Evolutionary conservation across 2,113 vertebrate genomes (phyloP), one percentile per base, ranked within the genome.

Genomic region (Anolis sagrei): DNA sequence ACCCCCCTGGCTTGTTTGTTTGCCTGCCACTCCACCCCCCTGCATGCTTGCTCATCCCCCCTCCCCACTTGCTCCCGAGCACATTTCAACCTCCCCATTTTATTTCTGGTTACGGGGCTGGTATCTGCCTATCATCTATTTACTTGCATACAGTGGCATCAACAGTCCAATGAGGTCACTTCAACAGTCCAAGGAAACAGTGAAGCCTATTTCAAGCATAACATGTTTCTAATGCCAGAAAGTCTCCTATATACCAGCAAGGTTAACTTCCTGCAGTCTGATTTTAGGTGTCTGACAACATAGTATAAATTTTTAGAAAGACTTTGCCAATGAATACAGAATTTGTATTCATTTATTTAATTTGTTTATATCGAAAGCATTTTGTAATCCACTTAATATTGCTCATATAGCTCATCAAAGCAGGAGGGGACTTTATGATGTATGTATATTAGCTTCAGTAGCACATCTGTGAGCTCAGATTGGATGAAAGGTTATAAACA

Each of bases 401-500:
- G 81, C 81, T 90, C 1, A 32, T 86, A 81, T 90, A 89, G 86
- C 93, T 91, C 84, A 90, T 78, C 92, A 94, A 87, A 95, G 91
- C 91, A 94, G 93, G 95, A 82, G 87, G 92, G 89, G 93, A n/a
- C 92, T 94, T 85, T 93, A 91, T 95, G 91, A 95, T 96, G 93
- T 96, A 96, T 95, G 95, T 95, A 96, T 96, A 97, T 97, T 96
- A 97, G 96, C 93, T 96, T 96, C 93, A 96, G 94, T 95, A 96
- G 91, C 94, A 96, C 96, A 97, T 96, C 95, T 97, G 94, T 96
- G 96, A 95, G 95, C 93, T 96, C 92, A 96, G 95, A 96, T 97
- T 96, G 94, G 95, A 96, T 94, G 93, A 95, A 97, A 97, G 96
- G 96, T 97, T 96, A 97, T 95, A 95, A 96, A 96, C 95, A 97